Conservation (phyloP, 1,140 invertebrate species). For the Nymphalis io region DNA sequence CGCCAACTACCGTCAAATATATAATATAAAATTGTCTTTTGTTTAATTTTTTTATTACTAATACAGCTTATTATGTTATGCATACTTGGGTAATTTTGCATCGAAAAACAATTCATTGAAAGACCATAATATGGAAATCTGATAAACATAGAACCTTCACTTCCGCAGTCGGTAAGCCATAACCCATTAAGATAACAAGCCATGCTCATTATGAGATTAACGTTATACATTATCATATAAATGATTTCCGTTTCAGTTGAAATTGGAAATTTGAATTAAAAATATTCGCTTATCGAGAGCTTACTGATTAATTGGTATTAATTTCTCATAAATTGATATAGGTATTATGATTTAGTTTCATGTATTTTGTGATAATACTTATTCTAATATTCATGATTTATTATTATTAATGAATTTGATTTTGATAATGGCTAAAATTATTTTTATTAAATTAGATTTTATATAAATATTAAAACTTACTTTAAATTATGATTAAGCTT, state of each 20-base stretch:
- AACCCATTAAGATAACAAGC: slow-evolving; percentile 34
- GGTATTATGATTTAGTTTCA: slow-evolving; percentile 2
- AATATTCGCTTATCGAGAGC: slow-evolving; percentile 18
- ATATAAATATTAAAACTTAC: too few relatives aligned
- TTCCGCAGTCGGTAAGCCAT: slow-evolving; percentile 9
- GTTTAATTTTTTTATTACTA: too few relatives aligned
- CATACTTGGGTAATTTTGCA: too few relatives aligned
- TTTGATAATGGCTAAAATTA: neutral
- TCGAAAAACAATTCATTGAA: too few relatives aligned
- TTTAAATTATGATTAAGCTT: too few relatives aligned
- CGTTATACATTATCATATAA: slow-evolving; percentile 31
- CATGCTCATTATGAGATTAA: slow-evolving; percentile 31
- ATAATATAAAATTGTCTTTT: too few relatives aligned
- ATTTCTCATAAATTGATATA: slow-evolving; percentile 9
- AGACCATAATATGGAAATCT: neutral
- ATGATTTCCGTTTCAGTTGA: slow-evolving; percentile 15
- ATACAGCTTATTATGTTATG: too few relatives aligned
- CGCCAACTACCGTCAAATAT: too few relatives aligned
- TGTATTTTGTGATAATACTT: neutral
- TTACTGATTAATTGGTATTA: slow-evolving; percentile 22
- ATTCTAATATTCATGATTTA: neutral
- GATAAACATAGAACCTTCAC: slow-evolving; percentile 5
- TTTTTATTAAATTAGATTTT: too few relatives aligned
- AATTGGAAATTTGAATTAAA: slow-evolving; percentile 26
- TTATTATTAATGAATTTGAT: neutral